Evolutionary conservation across 2,113 vertebrate genomes (phyloP), one percentile per base, ranked within the genome.

Genomic region (Mesoclemmys tuberculata): DNA sequence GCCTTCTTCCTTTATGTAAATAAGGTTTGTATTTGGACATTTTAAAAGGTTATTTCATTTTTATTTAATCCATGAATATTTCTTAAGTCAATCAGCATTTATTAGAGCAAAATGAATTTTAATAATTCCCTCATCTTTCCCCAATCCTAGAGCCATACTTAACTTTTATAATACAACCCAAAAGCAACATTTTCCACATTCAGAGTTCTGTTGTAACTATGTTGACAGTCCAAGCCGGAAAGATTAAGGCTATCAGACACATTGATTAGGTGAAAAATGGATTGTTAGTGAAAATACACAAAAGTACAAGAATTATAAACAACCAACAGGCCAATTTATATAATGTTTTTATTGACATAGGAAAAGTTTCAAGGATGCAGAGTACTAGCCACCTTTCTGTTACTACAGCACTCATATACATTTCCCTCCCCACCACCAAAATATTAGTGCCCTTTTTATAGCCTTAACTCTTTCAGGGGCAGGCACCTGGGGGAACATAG

Each of bases 381-480:
- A 14, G 0, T 0, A 21, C 2, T 41, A 46, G 49, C 8, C 71
- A 52, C 11, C 31, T 8, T 8, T n/a, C 26, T 38, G 35, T 35
- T 22, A 5, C 0, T 0, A 1, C 74, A 10, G 16, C 31, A 64
- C 13, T 3, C 9, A 27, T 16, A 35, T 52, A 55, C 26, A 2
- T 44, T 84, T 55, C 27, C 22, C 46, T 90, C 41, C 13, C 9
- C 55, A 61, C 52, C 44, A 44, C 22, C 27, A n/a, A 31, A 0
- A 46, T 19, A 1, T 44, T 38, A 52, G 29, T 38, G 21, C 2
- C 27, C 35, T 35, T 35, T 80, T n/a, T 41, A 38, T 44, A 74
- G 22, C 22, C 71, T 26, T 41, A 74, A 26, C 79, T 89, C 9
- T 87, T 35, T 87, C 27, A 26, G 13, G 3, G 44, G 6, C 44